Evolutionary conservation across 2,113 vertebrate genomes (phyloP), one percentile per base, ranked within the genome.

Genomic region (Trachemys scripta): DNA sequence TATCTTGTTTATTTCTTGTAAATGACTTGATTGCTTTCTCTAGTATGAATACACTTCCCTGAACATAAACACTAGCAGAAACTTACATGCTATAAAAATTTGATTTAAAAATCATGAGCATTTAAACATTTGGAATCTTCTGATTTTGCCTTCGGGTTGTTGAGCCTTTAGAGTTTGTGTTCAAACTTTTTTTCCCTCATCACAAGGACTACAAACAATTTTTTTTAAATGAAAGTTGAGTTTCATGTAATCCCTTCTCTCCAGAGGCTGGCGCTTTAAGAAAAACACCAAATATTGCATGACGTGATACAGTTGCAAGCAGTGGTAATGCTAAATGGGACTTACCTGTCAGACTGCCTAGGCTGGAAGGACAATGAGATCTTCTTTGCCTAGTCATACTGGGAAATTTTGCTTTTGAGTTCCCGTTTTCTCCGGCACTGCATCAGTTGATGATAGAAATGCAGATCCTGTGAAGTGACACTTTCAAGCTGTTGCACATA

Each of bases 21-120:
- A 53, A 14, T 65, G 31, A 2, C 56, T 93, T 49, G 45, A 31
- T 85, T 90, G 62, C 62, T 95, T 84, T 82, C 57, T 69, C 56
- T n/a, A 22, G 8, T 22, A 72, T 38, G 19, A 72, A 72, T 20
- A 72, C 10, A 5, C 19, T 7, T 72, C 31, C 59, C 65, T 72
- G n/a, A 38, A 38, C 35, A 38, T 69, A 35, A 72, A 38, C 19
- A 20, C 2, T 72, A 19, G 9, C 16, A 5, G n/a, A 38, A 72
- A 38, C n/a, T 38, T 38, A 35, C 17, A 20, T 72, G 8, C 65
- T 72, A 17, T 95, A 51, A 84, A 76, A 95, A 84, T 25, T 72
- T 69, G 65, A 90, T 31, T 47, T 8, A 29, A 80, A 80, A 88
- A 80, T 76, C 50, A 50, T 13, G 35, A 62, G 62, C 4, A 8